Conservation (phyloP, 2,888 invertebrate species). For the Bombyx huttoni region DNA sequence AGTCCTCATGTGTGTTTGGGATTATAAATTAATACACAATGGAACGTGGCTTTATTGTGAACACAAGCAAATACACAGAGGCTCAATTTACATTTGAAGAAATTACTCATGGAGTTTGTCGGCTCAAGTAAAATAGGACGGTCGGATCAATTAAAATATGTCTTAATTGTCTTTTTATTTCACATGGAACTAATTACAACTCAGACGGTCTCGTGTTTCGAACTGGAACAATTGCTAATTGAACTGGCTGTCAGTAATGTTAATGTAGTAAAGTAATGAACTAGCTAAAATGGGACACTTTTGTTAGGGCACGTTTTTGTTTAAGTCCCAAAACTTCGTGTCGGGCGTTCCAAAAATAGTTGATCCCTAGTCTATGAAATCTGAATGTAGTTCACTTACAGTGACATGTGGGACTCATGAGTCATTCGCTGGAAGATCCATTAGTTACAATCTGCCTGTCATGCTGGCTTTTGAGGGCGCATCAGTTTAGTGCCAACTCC, state of each 20-base stretch:
- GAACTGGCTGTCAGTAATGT: too few relatives aligned
- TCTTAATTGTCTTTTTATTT: neutral
- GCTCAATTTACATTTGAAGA: neutral
- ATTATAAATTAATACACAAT: slow-evolving; percentile 39
- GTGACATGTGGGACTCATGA: slow-evolving; percentile 50
- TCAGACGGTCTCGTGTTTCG: neutral
- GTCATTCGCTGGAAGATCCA: slow-evolving; percentile 54
- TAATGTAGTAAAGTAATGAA: too few relatives aligned
- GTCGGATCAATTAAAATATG: neutral
- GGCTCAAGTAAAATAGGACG: neutral
- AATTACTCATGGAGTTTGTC: slow-evolving; percentile 3
- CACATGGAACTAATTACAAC: neutral
- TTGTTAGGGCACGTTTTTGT: slow-evolving; percentile 15
- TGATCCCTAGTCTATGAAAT: slow-evolving; percentile 28
- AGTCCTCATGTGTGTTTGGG: slow-evolving; percentile 60
- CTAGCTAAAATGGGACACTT: too few relatives aligned
- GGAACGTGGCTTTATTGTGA: neutral
- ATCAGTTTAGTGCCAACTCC: slow-evolving; percentile 18
- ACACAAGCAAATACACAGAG: neutral
- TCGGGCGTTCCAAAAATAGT: slow-evolving; percentile 23
- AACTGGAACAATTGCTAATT: neutral
- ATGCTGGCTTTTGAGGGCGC: slow-evolving; percentile 47
- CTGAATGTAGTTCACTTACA: slow-evolving; percentile 34
- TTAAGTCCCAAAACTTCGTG: neutral
- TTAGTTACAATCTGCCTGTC: slow-evolving; percentile 58